phyloP scores from a whole-genome alignment of 2,113 vertebrate genomes.

The Amazona vittata region DNA sequence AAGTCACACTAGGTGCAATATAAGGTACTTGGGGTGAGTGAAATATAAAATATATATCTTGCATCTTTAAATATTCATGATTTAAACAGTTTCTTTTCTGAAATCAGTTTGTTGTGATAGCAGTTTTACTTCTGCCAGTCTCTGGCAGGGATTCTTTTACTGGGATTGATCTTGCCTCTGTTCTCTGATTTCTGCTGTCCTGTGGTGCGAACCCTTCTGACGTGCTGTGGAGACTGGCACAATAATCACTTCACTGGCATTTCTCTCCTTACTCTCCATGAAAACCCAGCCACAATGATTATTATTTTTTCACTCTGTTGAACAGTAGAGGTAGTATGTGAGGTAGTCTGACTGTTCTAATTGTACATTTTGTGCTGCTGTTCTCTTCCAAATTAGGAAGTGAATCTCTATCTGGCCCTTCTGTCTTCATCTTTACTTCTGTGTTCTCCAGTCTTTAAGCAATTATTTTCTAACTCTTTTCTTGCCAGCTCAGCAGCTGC shows the following conservation, averaged over 20 bases:
- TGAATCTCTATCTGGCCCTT: background rate
- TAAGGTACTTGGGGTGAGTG: background rate
- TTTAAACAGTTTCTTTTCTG: background rate
- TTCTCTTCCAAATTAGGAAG: background rate
- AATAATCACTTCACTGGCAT: background rate
- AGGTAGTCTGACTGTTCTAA: background rate
- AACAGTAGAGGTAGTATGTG: background rate
- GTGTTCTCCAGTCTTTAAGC: background rate
- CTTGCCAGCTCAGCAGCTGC: background rate
- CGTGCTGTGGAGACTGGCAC: background rate
- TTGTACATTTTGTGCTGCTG: background rate
- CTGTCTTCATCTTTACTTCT: background rate
- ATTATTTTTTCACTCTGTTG: background rate
- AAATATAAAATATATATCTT: background rate
- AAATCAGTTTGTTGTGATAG: background rate
- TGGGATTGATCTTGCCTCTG: background rate
- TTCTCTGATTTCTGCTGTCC: background rate
- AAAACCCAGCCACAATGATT: background rate
- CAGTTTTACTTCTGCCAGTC: background rate
- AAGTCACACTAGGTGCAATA: background rate
- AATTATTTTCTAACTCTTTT: background rate
- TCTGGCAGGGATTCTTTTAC: background rate
- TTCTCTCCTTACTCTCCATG: background rate
- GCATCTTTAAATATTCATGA: background rate
- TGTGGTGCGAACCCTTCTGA: background rate